These are phyloP conservation scores for Accipiter cooperii DNA, from an alignment of 2,113 vertebrate genomes.

Conservation along the genomic window DNA sequence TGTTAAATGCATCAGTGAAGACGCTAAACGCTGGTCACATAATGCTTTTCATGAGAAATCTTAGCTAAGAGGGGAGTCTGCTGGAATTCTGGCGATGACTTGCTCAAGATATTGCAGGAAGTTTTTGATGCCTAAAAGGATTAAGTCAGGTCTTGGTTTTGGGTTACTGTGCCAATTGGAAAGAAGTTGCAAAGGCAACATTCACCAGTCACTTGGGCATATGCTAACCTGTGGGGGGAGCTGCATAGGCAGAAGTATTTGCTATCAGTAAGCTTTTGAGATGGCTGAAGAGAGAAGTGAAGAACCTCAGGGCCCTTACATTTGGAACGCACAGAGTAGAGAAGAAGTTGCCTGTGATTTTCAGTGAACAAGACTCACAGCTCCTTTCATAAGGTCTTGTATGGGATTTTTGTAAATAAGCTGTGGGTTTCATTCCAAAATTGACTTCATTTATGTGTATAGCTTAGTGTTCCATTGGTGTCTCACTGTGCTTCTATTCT, in stretches of 20 bases:
- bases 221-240: neutral
- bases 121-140: neutral
- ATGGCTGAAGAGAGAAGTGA: neutral
- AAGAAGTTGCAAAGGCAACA: neutral
- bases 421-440: neutral
- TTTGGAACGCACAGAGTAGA: neutral
- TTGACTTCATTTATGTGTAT: neutral
- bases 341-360: neutral
- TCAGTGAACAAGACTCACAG: neutral
- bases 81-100: neutral
- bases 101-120: neutral
- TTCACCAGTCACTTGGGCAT: neutral
- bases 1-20: neutral
- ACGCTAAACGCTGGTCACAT: neutral
- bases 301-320: neutral
- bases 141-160: neutral
- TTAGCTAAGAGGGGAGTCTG: neutral
- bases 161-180: neutral
- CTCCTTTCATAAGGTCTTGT: neutral
- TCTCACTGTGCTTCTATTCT: neutral
- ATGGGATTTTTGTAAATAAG: neutral
- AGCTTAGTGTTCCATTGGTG: neutral
- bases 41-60: neutral
- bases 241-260: neutral
- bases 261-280: neutral